Percentiles rank a stretch among this genome's conserved stretches.
Evolutionary conservation across 2,888 invertebrate species (phyloP).

Genomic region (Julus scandinavius): DNA sequence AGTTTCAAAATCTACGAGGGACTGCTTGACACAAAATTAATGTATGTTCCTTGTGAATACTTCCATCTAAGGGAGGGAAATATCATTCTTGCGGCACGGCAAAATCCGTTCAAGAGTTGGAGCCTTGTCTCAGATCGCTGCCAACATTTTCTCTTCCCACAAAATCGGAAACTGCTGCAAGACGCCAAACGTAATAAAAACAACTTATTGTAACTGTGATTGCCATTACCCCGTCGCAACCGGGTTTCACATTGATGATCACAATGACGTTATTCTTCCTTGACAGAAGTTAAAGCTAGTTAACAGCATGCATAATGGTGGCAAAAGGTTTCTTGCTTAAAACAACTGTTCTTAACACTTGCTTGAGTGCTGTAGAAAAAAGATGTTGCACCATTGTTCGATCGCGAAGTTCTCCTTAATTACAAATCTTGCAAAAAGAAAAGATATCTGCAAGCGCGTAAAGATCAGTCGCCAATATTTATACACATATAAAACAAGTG

Average conservation of each 20-base stretch:
- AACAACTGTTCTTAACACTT: background rate
- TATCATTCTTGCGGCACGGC: no score
- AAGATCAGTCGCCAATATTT: slow-evolving; percentile 17
- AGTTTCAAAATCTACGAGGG: no score
- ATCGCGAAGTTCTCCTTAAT: background rate
- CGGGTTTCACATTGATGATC: background rate
- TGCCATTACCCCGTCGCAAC: background rate
- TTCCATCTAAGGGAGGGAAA: no score
- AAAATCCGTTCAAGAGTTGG: background rate
- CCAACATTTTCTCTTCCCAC: background rate
- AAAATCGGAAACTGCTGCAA: slow-evolving; percentile 26
- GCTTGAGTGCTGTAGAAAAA: slow-evolving; percentile 10
- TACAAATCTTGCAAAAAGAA: slow-evolving; percentile 24
- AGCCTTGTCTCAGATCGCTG: background rate
- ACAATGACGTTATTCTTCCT: slow-evolving; percentile 1
- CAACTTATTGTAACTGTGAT: slow-evolving; percentile 32
- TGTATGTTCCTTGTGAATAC: no score
- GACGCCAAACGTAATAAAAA: slow-evolving; percentile 23
- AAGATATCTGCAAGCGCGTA: slow-evolving; percentile 33
- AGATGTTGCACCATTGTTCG: slow-evolving; percentile 31
- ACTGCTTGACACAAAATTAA: no score
- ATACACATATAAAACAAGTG: slow-evolving; percentile 39
- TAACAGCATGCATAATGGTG: slow-evolving; percentile 25
- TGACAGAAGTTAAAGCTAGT: slow-evolving; percentile 20
- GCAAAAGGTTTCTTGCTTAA: background rate